Base-by-base conservation (phyloP, 2,888 invertebrate genomes). In the Chloroclystis v-ata region DNA sequence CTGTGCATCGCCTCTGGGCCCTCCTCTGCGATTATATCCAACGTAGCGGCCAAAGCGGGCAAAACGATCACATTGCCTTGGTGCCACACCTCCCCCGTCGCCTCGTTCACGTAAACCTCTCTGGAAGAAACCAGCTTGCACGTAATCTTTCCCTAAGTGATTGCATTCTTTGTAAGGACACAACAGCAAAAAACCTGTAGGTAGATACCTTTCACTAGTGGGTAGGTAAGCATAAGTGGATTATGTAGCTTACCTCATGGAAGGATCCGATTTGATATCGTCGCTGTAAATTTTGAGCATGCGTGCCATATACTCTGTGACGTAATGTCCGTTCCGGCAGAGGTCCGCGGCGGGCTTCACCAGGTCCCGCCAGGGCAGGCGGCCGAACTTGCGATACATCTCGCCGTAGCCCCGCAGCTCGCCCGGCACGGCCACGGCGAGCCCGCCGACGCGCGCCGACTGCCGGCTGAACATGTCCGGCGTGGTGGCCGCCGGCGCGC, bases 371-470 rank as follows among this genome's bases (percentile, higher is more conserved):
- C 98, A 98, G 0, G 91, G 89, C 40, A 97, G 80, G 51, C 88
- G 90, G 1, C 97, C 96, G 70, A 92, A 95, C 83, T 56, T 89
- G 54, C 90, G 78, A 78, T 96, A 91, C 26, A 95, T 91, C 49
- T 89, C 91, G 90, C 93, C 93, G 74, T 96, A 96, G 1, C 98
- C 98, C 45, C 90, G 84, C 10, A 98, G 75, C 78, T 97, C 97
- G 7, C 97, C 97, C 0, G 98, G 97, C n/a, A 98, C 93, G n/a
- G 93, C 98, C n/a, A 94, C 90, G 0, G 96, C 90, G 58, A 92
- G 78, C 0, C 92, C 93, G 57, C 92, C 93, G 84, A 76, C 71
- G 47, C 74, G 77, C 2, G 85, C 80, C 1, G 89, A 89, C 3
- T 84, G 78, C 67, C 78, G 77, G 4, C 83, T 67, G 72, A 88